These are phyloP conservation scores for Conomelus anceps DNA, from an alignment of 2,888 invertebrate species.

Conservation along the genomic window DNA sequence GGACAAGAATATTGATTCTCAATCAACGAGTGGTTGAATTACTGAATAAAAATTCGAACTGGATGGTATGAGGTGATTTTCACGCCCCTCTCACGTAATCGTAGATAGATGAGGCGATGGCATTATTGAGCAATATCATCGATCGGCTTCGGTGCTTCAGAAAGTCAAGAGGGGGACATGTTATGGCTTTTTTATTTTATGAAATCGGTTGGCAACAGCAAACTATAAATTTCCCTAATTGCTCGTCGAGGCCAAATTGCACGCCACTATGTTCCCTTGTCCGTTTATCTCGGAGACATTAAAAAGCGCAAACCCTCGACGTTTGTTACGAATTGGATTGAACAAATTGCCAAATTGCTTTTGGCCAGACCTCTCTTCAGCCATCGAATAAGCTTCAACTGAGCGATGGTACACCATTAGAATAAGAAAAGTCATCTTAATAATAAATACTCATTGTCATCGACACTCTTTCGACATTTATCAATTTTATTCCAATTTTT, in stretches of 20 bases:
- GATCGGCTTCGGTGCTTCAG: neutral
- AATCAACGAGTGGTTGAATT: neutral
- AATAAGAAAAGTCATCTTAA: neutral
- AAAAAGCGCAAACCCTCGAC: conserved; percentile 1
- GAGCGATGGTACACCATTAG: neutral
- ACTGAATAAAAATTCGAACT: neutral
- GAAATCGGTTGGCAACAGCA: conserved; percentile 11
- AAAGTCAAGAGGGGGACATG: neutral
- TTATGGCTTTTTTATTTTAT: conserved; percentile 11
- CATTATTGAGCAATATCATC: neutral
- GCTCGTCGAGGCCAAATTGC: conserved; percentile 7
- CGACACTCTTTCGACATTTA: neutral
- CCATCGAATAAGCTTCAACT: neutral
- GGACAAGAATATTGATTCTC: neutral
- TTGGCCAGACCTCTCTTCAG: neutral
- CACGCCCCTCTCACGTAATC: neutral
- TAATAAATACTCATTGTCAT: neutral
- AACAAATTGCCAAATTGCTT: neutral
- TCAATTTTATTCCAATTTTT: neutral
- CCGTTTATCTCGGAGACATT: conserved; percentile 9
- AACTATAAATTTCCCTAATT: conserved; percentile 10
- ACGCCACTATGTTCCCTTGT: neutral
- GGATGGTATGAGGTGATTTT: neutral
- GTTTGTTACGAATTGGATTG: conserved; percentile 3
- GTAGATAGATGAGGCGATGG: neutral